These are phyloP conservation scores for Zaprionus gabonicus DNA, from an alignment of 1,140 invertebrate genomes.

Conservation along the genomic window DNA sequence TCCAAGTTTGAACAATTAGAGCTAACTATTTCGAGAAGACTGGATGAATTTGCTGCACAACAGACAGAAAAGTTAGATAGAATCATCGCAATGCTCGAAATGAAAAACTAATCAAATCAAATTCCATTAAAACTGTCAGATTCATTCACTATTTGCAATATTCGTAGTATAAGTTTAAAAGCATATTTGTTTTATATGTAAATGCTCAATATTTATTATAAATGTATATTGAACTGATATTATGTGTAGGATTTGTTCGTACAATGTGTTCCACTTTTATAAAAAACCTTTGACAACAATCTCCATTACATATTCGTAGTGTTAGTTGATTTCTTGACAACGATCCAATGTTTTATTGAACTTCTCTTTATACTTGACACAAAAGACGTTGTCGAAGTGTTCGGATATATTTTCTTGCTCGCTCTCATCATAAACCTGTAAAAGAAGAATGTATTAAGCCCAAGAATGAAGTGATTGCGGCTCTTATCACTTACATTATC, in stretches of 20 bases:
- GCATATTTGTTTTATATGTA: background rate
- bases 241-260: background rate
- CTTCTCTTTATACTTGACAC: conserved; percentile 53
- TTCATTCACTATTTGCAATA: background rate
- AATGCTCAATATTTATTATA: background rate
- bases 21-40: conserved; percentile 40
- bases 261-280: background rate
- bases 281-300: background rate
- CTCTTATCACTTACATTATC: conserved; percentile 45
- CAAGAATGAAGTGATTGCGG: background rate
- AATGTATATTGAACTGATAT: conserved; percentile 3
- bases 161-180: background rate
- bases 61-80: conserved; percentile 53
- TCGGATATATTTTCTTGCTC: conserved; percentile 35
- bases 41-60: conserved; percentile 55
- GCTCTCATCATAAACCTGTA: conserved; percentile 23
- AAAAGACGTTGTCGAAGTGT: conserved; percentile 55
- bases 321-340: background rate
- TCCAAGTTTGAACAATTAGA: conserved; percentile 48
- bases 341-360: conserved; percentile 45
- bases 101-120: conserved; percentile 25
- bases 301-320: background rate
- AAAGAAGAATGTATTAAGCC: background rate
- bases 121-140: background rate
- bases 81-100: conserved; percentile 60